Evolutionary conservation across 2,113 vertebrate genomes (phyloP), one percentile per base, ranked within the genome.

Genomic region (Sebastes schlegelii): DNA sequence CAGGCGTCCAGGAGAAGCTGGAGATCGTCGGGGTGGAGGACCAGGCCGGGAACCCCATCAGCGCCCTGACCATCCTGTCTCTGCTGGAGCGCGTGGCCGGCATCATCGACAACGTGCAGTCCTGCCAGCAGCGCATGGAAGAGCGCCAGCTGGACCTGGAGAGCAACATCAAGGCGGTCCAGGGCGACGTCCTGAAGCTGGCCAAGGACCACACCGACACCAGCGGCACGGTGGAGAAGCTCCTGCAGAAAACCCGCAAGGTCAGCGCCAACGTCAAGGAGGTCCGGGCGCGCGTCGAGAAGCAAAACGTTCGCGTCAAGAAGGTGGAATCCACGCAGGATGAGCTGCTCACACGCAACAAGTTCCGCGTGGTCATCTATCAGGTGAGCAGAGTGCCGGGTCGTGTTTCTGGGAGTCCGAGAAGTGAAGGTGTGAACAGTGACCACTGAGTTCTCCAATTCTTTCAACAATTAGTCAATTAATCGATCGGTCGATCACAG

Each of bases 341-440:
- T 54, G 98, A 99, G 91, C 97, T 99, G 94, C 96, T 99, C 86
- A 97, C 94, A 43, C 97, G 98, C 86, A 99, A 99, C 95, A 98
- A 96, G 94, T 99, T 99, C 90, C 94, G 97, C 0, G 98, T 99
- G 5, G 97, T 99, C 26, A 99, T 99, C 93, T 99, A 98, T 72
- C 98, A 99, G 98, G 98, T 99, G 17, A 82, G 85, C 5, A 26
- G 51, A 49, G 34, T 9, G 48, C 4, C 34, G 34, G 34, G 34
- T 34, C 34, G 6, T 16, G 4, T 51, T 19, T 19, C 8, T 45
- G 46, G 5, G 9, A 40, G 40, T 67, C 11, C 5, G 10, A 45
- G 42, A 51, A 51, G 49, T 51, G 14, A 51, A 14, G 13, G 12
- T 48, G 46, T 48, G 46, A 48, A 9, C 46, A 48, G 46, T 4